A percentile compares a stretch with the other conserved stretches of the same genome.
Evolutionary conservation across 1,140 invertebrate genomes (phyloP).

Genomic region (Drosophila triauraria): DNA sequence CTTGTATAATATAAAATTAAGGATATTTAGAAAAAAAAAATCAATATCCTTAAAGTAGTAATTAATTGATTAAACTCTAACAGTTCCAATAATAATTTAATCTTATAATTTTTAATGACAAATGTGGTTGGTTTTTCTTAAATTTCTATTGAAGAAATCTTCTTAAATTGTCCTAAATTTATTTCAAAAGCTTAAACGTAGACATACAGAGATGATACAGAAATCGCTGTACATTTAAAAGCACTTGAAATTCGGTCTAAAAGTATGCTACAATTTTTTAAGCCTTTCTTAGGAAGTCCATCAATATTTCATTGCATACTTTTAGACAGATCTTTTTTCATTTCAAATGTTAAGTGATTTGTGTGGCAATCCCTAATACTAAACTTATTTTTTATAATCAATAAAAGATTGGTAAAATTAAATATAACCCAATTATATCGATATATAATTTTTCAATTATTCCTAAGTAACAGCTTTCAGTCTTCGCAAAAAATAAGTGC

Average conservation of each 20-base stretch:
- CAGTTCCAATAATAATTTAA: neutral
- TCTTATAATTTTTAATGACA: neutral
- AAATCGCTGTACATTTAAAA: neutral
- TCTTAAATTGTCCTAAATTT: too few species aligned
- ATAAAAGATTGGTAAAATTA: too few species aligned
- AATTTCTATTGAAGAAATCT: neutral
- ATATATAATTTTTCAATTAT: too few species aligned
- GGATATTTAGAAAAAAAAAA: too few species aligned
- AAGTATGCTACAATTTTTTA: neutral
- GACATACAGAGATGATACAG: neutral
- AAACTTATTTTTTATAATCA: too few species aligned
- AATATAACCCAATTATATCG: too few species aligned
- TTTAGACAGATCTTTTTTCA: neutral
- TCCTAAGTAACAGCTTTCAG: constrained; percentile 7
- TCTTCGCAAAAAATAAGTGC: constrained; percentile 1
- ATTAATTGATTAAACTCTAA: too few species aligned
- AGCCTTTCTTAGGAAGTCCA: neutral
- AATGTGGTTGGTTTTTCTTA: neutral
- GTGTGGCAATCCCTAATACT: neutral
- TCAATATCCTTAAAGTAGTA: neutral
- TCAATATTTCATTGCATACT: too few species aligned
- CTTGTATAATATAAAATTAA: too few species aligned
- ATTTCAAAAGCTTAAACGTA: too few species aligned
- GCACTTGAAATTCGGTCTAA: neutral
- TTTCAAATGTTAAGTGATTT: neutral